Conservation (phyloP, 2,888 invertebrate genomes). For the Acanthosepion esculentum region DNA sequence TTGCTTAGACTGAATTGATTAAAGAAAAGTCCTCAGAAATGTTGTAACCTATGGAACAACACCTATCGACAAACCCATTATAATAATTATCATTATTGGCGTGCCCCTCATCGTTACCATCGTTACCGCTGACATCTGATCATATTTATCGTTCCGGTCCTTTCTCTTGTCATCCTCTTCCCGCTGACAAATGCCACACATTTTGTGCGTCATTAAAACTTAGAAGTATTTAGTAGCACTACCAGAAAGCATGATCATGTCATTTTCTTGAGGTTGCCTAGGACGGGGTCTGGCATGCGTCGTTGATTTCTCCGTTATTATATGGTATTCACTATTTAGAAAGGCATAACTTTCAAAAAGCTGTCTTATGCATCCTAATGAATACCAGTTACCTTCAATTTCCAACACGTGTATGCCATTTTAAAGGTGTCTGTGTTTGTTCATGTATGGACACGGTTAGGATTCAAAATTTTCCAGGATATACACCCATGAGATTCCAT, state of each 20-base stretch:
- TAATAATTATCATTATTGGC: background rate
- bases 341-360: background rate
- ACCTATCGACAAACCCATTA: background rate
- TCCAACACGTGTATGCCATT: background rate
- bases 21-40: too few species aligned
- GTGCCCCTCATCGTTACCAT: background rate
- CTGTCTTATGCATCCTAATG: background rate
- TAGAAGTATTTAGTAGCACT: background rate
- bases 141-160: background rate
- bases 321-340: background rate
- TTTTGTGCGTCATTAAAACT: conserved; percentile 3
- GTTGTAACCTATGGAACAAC: too few species aligned
- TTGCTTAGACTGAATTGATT: too few species aligned
- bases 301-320: background rate
- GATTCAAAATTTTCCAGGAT: background rate
- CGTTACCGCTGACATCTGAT: background rate
- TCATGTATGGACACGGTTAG: background rate
- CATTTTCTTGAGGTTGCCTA: background rate
- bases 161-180: background rate
- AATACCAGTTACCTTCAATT: background rate
- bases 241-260: background rate
- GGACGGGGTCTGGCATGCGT: background rate
- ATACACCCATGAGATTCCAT: too few species aligned
- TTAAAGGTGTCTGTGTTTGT: background rate
- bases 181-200: background rate